Evolutionary conservation across 2,888 invertebrate genomes (phyloP).

Genomic region (Euspilapteryx auroguttella): DNA sequence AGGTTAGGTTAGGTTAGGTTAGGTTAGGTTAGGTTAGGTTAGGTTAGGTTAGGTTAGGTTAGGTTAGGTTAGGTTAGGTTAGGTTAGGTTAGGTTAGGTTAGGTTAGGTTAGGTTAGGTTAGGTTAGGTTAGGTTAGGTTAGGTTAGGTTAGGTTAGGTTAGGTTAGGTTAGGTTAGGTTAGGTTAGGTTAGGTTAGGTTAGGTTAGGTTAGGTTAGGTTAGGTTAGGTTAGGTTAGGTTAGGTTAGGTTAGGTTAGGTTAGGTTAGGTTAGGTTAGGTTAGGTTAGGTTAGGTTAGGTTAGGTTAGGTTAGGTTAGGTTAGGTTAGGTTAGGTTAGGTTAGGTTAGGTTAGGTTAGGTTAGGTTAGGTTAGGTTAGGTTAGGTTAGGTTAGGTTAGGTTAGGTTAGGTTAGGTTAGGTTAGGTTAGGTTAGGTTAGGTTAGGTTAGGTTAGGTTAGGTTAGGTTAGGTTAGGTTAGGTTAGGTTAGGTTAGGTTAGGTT

Average conservation of each 20-base stretch:
- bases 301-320: constrained; percentile 3
- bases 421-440: too few relatives aligned
- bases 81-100: constrained; percentile 6
- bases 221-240: constrained; percentile 7
- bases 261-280: constrained; percentile 3
- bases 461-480: too few relatives aligned
- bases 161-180: constrained; percentile 6
- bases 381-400: too few relatives aligned
- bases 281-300: constrained; percentile 3
- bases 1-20: constrained; percentile 6
- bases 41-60: constrained; percentile 6
- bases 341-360: too few relatives aligned
- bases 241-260: constrained; percentile 4
- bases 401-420: too few relatives aligned
- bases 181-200: constrained; percentile 7
- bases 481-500: too few relatives aligned
- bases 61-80: constrained; percentile 5
- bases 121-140: constrained; percentile 7
- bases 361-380: too few relatives aligned
- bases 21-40: constrained; percentile 7
- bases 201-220: constrained; percentile 7
- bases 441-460: too few relatives aligned
- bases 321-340: too few relatives aligned
- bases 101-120: constrained; percentile 6
- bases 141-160: constrained; percentile 5